Base-by-base conservation (phyloP, 2,113 vertebrate species). In the Strix uralensis region DNA sequence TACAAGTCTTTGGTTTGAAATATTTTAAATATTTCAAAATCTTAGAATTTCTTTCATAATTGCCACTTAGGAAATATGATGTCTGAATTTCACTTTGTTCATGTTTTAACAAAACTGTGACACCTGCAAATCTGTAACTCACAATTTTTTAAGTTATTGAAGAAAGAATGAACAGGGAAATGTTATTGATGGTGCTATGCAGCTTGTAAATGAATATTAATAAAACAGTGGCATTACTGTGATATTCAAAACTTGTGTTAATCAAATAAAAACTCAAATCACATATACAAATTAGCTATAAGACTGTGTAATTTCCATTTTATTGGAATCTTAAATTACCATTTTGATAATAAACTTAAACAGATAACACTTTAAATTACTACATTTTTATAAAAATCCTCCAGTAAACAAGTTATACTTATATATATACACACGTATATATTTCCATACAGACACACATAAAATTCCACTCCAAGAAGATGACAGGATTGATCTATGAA, bases 161-260 rank as follows among this genome's bases (percentile, higher is more conserved):
- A 73, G 32, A 92, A 95, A 89, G 19, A 93, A 95, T 86, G 26
- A 36, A 85, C 74, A 88, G 62, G 40, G 58, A 96, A 91, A 91
- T 69, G 78, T 16, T 55, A 91, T 58, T 23, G 27, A 77, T 57
- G 95, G 58, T 83, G 57, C 30, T 91, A 62, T 72, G 40, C 51
- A 82, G 27, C 58, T 81, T 90, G 81, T 58, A 91, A 96, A 97
- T 94, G 46, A 92, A 42, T 94, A 94, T 94, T 92, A 97, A 92
- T 90, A 94, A 90, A 95, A 88, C 58, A 92, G 27, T 92, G 57
- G 71, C 54, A 91, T 91, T 84, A 89, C 30, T 47, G 52, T 78
- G 72, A 86, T 90, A 88, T 67, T 55, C 42, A 96, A 91, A 94
- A n/a, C 44, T 49, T 81, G 22, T 86, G 81, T 79, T 89, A 90